A percentile compares a stretch with the other conserved stretches of the same genome.
Evolutionary conservation across 2,888 invertebrate species (phyloP).

Genomic region (Esperia sulphurella): DNA sequence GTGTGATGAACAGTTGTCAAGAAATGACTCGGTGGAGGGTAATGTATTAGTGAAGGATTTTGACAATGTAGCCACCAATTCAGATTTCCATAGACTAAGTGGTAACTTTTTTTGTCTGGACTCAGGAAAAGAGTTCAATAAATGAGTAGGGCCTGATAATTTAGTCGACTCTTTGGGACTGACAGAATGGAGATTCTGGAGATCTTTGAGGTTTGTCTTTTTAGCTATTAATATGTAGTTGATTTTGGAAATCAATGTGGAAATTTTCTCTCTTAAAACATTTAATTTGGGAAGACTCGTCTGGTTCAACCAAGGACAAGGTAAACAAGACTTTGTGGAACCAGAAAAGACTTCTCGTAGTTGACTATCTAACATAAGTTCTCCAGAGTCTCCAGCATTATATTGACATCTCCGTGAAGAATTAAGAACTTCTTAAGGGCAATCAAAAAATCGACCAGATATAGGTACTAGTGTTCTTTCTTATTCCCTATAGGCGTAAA

Average conservation of each 20-base stretch:
- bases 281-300: conserved; percentile 11
- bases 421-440: conserved; percentile 11
- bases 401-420: conserved; percentile 10
- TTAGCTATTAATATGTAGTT: background rate
- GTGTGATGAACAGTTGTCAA: conserved; percentile 18
- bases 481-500: conserved; percentile 10
- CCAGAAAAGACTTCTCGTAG: conserved; percentile 12
- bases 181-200: conserved; percentile 11
- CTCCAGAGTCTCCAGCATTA: conserved; percentile 2
- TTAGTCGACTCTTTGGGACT: conserved; percentile 10
- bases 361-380: conserved; percentile 16
- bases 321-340: conserved; percentile 9
- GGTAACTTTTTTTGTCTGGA: background rate
- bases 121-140: background rate
- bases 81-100: background rate
- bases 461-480: conserved; percentile 14
- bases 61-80: conserved; percentile 14
- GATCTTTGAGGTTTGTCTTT: background rate
- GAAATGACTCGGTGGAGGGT: conserved; percentile 8
- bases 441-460: conserved; percentile 19
- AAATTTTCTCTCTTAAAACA: too few species aligned
- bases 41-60: conserved; percentile 7
- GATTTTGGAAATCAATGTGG: conserved; percentile 4
- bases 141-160: conserved; percentile 4
- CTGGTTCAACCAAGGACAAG: conserved; percentile 13